Evolutionary conservation across 1,140 invertebrate species (phyloP).

Genomic region (Bombus superbus): DNA sequence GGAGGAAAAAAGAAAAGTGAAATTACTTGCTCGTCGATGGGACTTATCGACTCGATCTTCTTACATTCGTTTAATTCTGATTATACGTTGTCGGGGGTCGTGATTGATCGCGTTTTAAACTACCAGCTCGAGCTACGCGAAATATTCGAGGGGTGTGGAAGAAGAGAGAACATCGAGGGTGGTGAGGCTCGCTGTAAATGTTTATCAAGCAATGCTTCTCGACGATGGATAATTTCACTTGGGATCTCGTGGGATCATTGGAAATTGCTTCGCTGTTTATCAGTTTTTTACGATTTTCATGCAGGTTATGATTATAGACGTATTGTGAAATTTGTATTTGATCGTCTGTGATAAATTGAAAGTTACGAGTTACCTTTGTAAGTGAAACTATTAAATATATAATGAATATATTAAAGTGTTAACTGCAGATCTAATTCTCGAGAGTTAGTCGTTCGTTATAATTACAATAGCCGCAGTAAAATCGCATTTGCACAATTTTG

Average conservation of each 20-base stretch:
- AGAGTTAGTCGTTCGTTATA: too few species aligned
- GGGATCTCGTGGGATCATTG: not conserved
- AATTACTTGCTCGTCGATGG: slow-evolving; percentile 20
- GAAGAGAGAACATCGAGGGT: not conserved
- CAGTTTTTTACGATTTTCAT: not conserved
- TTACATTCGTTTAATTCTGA: slow-evolving; percentile 42
- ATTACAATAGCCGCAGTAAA: not conserved
- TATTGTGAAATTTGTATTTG: too few species aligned
- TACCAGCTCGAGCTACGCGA: not conserved
- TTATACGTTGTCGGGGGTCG: slow-evolving; percentile 20
- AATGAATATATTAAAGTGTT: too few species aligned
- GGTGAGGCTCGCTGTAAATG: not conserved
- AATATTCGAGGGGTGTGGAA: not conserved
- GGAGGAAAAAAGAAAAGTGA: not conserved
- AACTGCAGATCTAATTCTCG: too few species aligned
- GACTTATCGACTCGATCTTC: not conserved
- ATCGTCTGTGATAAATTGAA: not conserved
- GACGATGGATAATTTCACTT: not conserved
- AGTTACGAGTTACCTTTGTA: not conserved
- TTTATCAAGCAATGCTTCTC: not conserved
- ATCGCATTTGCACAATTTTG: not conserved
- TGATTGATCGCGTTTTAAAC: slow-evolving; percentile 40
- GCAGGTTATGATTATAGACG: too few species aligned
- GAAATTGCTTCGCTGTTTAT: not conserved
- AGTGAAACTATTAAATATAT: not conserved